Percentiles rank a stretch among this genome's conserved stretches.
Evolutionary conservation across 2,888 invertebrate genomes (phyloP).

Genomic region (Tenodera sinensis): DNA sequence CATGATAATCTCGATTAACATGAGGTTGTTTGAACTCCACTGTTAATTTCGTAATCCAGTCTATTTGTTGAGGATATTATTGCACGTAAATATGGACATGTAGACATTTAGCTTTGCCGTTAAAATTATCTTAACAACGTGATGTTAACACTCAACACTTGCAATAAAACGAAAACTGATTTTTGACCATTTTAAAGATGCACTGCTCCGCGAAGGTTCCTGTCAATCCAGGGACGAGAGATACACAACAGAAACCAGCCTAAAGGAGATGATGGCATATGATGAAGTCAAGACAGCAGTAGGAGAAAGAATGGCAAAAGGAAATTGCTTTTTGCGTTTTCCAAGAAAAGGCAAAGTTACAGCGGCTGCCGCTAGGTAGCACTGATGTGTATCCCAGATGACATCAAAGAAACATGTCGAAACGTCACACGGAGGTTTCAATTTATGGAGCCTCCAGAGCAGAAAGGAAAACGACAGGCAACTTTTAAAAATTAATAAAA

Average conservation of each 20-base stretch:
- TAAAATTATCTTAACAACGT: too few relatives aligned
- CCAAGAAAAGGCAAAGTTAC: neutral
- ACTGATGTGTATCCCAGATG: neutral
- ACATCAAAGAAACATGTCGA: neutral
- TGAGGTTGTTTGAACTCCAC: too few relatives aligned
- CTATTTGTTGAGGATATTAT: too few relatives aligned
- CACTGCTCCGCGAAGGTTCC: too few relatives aligned
- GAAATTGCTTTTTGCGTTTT: constrained; percentile 22
- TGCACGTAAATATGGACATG: too few relatives aligned
- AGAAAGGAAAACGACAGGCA: neutral
- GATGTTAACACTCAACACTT: too few relatives aligned
- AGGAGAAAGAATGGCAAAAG: constrained; percentile 3
- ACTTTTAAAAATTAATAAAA: neutral
- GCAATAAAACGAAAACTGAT: too few relatives aligned
- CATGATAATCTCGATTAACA: too few relatives aligned
- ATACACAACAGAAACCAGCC: neutral
- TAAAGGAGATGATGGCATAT: neutral
- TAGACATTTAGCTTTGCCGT: too few relatives aligned
- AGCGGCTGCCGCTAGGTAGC: neutral
- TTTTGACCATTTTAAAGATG: too few relatives aligned
- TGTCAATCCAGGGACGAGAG: neutral
- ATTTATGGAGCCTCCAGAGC: neutral
- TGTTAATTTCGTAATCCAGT: too few relatives aligned
- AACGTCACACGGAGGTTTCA: neutral
- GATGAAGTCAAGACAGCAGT: neutral